These are phyloP conservation scores for Acrossocheilus wenchowensis DNA, from an alignment of 2,797 vertebrate species.

Conservation along the genomic window DNA sequence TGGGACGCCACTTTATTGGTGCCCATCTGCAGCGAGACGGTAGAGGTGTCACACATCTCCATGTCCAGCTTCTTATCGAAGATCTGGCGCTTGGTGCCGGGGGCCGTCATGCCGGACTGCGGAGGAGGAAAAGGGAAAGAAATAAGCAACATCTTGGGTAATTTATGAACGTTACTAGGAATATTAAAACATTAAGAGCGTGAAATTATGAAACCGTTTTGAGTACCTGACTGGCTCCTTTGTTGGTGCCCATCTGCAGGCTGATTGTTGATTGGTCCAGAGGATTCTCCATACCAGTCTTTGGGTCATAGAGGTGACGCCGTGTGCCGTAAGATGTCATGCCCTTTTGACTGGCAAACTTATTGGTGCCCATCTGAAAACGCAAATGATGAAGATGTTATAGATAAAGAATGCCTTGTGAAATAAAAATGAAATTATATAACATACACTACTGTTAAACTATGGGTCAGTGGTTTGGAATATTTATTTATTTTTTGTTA, in stretches of 20 bases:
- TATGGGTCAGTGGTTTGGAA: not conserved
- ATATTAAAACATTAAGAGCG: not conserved
- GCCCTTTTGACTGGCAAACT: constrained; percentile 95
- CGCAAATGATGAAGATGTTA: not conserved
- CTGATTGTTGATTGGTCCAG: constrained; percentile 94
- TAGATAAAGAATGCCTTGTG: not conserved
- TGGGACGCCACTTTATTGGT: constrained; percentile 94
- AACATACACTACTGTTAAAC: not conserved
- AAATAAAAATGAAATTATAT: not conserved
- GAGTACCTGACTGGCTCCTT: constrained; percentile 92
- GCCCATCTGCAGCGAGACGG: constrained; percentile 95
- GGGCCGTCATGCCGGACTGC: constrained; percentile 93
- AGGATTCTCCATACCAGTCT: constrained; percentile 86
- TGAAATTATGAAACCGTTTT: not conserved
- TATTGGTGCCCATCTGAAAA: constrained; percentile 94
- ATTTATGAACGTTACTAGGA: not conserved
- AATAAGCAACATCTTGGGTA: not conserved
- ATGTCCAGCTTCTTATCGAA: constrained; percentile 91
- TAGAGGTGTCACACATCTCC: constrained; percentile 88
- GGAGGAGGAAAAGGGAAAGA: not conserved
- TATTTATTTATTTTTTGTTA: not conserved
- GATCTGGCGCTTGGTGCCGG: constrained; percentile 93
- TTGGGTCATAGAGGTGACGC: constrained; percentile 92
- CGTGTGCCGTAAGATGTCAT: constrained; percentile 96
- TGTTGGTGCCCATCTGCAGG: constrained; percentile 97